Percentiles rank a stretch among this genome's conserved stretches.
Conservation (phyloP, 1,140 invertebrate species). For the Antheraea pernyi region DNA sequence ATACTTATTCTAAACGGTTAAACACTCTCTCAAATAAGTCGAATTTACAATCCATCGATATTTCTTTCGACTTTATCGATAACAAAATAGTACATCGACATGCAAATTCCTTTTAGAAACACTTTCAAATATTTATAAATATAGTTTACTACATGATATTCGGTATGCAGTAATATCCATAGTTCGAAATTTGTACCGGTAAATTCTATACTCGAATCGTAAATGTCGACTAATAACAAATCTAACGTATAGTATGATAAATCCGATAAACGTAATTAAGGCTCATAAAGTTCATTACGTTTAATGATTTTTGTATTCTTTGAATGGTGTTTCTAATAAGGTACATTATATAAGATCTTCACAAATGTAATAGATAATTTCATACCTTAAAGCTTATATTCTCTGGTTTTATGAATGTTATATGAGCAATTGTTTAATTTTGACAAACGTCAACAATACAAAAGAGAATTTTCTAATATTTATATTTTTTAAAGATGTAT, state of each 20-base stretch:
- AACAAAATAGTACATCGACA: not conserved
- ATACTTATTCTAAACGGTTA: slow-evolving; percentile 39
- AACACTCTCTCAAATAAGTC: not conserved
- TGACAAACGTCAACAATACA: not conserved
- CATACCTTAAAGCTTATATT: not conserved
- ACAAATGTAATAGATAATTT: not conserved
- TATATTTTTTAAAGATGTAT: not conserved
- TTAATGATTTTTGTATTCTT: not conserved
- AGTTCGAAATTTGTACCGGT: not conserved
- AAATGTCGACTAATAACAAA: too few species aligned
- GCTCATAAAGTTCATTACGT: too few species aligned
- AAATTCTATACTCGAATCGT: not conserved
- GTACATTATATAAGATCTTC: not conserved
- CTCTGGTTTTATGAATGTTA: not conserved
- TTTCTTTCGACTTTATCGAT: not conserved
- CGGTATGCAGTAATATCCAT: not conserved
- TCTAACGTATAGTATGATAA: too few species aligned
- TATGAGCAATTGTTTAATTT: not conserved
- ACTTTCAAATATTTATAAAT: not conserved
- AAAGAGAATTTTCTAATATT: not conserved
- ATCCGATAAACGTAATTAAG: too few species aligned
- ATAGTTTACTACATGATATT: not conserved
- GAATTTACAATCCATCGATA: not conserved
- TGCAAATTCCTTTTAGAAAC: not conserved
- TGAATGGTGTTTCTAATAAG: not conserved